Evolutionary conservation across 2,888 invertebrate genomes (phyloP), one percentile per base, ranked within the genome.

Genomic region (Amphimallon solstitiale): DNA sequence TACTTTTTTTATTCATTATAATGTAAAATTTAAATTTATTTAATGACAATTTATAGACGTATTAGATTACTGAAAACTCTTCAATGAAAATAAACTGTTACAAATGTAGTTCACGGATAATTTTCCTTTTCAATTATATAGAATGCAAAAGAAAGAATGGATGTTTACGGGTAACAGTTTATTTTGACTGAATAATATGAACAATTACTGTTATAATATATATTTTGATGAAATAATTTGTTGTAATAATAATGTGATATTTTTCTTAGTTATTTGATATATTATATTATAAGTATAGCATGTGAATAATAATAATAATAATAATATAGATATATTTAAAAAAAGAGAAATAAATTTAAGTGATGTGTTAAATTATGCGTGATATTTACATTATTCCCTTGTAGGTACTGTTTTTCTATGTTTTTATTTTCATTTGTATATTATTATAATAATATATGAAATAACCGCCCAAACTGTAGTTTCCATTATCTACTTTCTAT

Each of bases 201-300:
- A n/a, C 1, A 6, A 45, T 9, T 45, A n/a, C 19, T 19, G 19
- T 19, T 19, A 15, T 17, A 48, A 48, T 17, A 48, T 21, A 19
- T 48, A 48, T 21, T 48, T 48, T 17, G 21, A 21, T 38, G 38
- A 56, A 10, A 52, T 63, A 43, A 52, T 48, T 63, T 63, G 60
- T 43, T 51, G 40, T 52, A 40, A 51, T 63, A 63, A 51, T 35
- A 52, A 51, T 63, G 63, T 63, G 63, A 63, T 63, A 63, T 63
- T 63, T 51, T 63, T 51, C 49, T 63, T 63, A 63, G 63, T 63
- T 63, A 19, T 45, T 46, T 45, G 45, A 61, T 46, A 61, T 48
- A 51, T 51, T 49, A 38, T 51, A 34, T 49, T 51, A 14, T 37
- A 43, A 63, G 23, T 34, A 52, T 52, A 56, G 56, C 19, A 56